Percentiles rank a stretch among this genome's conserved stretches.
These are phyloP conservation scores for Onthophagus sagittarius DNA, from an alignment of 2,888 invertebrate species.

Conservation along the genomic window DNA sequence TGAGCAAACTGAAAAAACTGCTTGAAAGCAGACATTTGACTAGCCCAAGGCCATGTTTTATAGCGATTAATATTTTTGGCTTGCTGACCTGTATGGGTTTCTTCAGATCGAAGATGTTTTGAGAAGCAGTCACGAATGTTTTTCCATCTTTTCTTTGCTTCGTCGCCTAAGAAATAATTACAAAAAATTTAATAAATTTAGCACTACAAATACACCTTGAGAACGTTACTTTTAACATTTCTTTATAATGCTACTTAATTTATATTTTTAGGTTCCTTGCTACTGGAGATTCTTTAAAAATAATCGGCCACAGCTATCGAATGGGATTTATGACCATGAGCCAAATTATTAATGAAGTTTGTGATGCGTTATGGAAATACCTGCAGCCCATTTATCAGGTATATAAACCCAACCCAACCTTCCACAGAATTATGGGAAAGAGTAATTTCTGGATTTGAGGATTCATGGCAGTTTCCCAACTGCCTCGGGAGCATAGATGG, in stretches of 20 bases:
- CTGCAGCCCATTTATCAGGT: conserved; percentile 22
- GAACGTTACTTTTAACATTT: neutral
- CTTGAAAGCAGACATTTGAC: neutral
- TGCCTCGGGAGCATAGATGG: conserved; percentile 27
- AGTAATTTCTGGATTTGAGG: conserved; percentile 20
- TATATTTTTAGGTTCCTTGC: conserved; percentile 23
- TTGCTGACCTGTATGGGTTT: conserved; percentile 14
- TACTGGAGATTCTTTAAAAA: conserved; percentile 28
- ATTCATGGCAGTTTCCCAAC: conserved; percentile 30
- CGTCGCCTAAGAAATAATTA: neutral
- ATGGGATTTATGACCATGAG: conserved; percentile 29
- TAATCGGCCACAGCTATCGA: conserved; percentile 27
- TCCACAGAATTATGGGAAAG: conserved; percentile 25
- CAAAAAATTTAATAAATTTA: neutral
- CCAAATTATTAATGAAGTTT: conserved; percentile 28
- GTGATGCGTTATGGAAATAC: conserved; percentile 23
- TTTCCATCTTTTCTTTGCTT: neutral
- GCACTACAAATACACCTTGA: neutral
- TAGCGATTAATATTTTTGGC: conserved; percentile 17
- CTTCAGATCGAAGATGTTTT: neutral
- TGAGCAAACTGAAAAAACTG: conserved; percentile 3
- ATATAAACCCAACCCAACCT: too few species aligned
- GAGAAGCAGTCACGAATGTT: neutral
- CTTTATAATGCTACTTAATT: neutral
- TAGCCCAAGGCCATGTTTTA: conserved; percentile 13